Evolutionary conservation across 2,888 invertebrate genomes (phyloP).

Genomic region (Chalcis sispes): DNA sequence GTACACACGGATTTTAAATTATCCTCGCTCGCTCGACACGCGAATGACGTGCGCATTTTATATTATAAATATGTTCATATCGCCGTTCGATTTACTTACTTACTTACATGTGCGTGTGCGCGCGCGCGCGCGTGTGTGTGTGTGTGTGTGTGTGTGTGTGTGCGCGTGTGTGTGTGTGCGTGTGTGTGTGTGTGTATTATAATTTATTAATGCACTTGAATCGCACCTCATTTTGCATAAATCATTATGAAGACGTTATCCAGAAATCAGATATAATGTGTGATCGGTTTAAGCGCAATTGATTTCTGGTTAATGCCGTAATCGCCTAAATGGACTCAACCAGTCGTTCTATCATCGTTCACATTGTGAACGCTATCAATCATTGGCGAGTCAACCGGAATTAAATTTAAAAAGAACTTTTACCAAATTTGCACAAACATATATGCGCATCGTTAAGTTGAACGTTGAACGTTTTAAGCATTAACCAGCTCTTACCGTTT

Average conservation of each 20-base stretch:
- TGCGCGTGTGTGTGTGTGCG: too few relatives aligned
- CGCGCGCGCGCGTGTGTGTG: too few relatives aligned
- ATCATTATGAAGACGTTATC: constrained; percentile 62
- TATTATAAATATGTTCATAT: constrained; percentile 64
- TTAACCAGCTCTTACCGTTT: not conserved
- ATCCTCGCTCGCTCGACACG: constrained; percentile 62
- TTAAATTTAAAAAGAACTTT: constrained; percentile 6
- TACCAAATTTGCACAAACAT: not conserved
- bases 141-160: too few relatives aligned
- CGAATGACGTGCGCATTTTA: constrained; percentile 60
- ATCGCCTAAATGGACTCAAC: constrained; percentile 66
- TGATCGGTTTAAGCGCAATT: constrained; percentile 19
- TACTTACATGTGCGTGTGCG: too few relatives aligned
- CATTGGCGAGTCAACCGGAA: not conserved
- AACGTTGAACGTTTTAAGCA: too few relatives aligned
- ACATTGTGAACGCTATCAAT: constrained; percentile 42
- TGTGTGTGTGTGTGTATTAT: too few relatives aligned
- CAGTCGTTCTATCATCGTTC: constrained; percentile 61
- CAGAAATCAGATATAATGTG: constrained; percentile 55
- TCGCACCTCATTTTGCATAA: constrained; percentile 67
- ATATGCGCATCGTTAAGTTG: too few relatives aligned
- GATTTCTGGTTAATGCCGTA: constrained; percentile 63
- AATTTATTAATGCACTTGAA: constrained; percentile 63
- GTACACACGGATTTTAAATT: constrained; percentile 39
- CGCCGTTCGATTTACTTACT: constrained; percentile 62